Base-by-base conservation (phyloP, 2,797 vertebrate species). In the Melanotaenia trifasciata region DNA sequence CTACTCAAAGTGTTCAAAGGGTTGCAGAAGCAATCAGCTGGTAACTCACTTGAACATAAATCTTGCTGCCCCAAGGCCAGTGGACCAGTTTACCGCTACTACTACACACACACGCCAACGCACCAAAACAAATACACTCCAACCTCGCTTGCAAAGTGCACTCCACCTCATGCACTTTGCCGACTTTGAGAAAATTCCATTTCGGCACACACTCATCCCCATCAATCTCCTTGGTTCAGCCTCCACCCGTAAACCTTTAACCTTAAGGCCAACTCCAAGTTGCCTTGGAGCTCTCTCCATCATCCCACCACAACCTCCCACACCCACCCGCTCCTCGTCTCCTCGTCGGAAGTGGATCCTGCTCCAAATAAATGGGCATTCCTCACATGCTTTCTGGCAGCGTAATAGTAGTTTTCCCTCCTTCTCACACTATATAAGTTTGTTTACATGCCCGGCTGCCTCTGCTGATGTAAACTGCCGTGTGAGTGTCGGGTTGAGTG, bases 361-460 rank as follows among this genome's bases (percentile, higher is more conserved):
- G 79, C 77, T 77, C 84, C 90, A 91, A 92, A 94, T 90, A 93
- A 90, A 56, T 24, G 59, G 77, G 76, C 90, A 94, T 94, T 94
- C 90, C 88, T 88, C 57, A 54, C 87, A 88, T 92, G 85, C 82
- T 89, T 88, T 69, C 20, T 73, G 64, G 68, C 78, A 63, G 72
- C 87, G 85, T 83, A 65, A 87, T 88, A 38, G 35, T 43, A 62
- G 76, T 72, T 61, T 61, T 51, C 47, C 9, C 20, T n/a, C 47
- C 6, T 26, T 24, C 20, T 69, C 58, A 62, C 51, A 20, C 43
- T 86, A 53, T 60, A 79, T 51, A 84, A 85, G 70, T 72, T 72
- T 90, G 88, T 93, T 90, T 87, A 85, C 81, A 84, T 81, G 20
- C 51, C 58, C 36, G 43, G 64, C 68, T 64, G 81, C 81, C 72